Percentiles rank a stretch among this genome's conserved stretches.
phyloP scores from a whole-genome alignment of 2,113 vertebrate species.

The Loxodonta africana region DNA sequence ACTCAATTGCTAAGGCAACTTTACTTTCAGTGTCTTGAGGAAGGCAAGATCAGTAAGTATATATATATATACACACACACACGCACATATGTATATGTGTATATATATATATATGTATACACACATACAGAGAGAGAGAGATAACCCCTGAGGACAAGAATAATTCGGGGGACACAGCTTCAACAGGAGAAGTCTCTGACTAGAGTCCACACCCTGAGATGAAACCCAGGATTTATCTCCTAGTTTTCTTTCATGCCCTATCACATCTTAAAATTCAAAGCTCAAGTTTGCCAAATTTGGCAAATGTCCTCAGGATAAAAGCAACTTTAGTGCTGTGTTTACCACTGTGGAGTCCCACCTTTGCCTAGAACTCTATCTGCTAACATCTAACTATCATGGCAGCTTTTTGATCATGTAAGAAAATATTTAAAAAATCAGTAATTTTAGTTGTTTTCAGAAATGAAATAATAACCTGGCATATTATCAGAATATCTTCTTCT shows the following conservation, averaged over 20 bases:
- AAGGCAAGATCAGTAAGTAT: background rate
- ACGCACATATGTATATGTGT: too few species aligned
- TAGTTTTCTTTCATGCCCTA: background rate
- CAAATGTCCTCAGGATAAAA: background rate
- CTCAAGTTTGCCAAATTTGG: background rate
- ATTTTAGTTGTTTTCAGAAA: background rate
- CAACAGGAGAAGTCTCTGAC: background rate
- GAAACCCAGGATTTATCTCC: background rate
- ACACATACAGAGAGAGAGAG: too few species aligned
- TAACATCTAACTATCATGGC: background rate
- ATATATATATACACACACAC: too few species aligned
- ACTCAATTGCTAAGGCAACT: background rate
- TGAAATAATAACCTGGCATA: background rate
- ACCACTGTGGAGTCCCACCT: background rate
- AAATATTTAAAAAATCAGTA: background rate
- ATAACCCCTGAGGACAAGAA: background rate
- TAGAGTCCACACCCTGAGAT: background rate
- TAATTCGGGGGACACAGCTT: background rate
- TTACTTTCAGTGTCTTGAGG: background rate
- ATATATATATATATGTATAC: too few species aligned
- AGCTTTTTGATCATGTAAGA: constrained; percentile 7
- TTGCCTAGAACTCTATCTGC: background rate
- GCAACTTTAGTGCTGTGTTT: background rate
- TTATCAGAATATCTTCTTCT: background rate
- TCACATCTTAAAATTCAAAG: background rate